Evolutionary conservation across 2,797 vertebrate genomes (phyloP), one percentile per base, ranked within the genome.

Genomic region (Sus cebifrons): DNA sequence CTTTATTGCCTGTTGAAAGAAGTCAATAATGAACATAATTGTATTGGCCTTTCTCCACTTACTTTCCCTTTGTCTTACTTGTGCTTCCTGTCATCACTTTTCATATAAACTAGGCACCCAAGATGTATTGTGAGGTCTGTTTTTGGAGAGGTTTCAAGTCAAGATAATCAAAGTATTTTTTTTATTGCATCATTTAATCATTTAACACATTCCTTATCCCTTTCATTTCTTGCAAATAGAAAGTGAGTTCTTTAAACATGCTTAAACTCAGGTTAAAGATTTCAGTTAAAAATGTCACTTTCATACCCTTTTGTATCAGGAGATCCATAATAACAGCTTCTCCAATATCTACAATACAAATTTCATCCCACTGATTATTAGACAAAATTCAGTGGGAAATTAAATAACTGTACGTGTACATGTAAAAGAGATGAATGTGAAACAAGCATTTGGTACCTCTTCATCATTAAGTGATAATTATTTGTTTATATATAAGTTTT

Each of bases 391-490:
- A 36, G 1, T 7, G 74, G 8, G 2, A 94, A 74, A 74, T 64
- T 62, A 58, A 87, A n/a, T 75, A 67, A 18, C 21, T 79, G 9
- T 6, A 16, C 15, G 11, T 40, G 0, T 18, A 17, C n/a, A 36
- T 36, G 27, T 75, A 5, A 32, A 74, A 89, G 11, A 68, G 3
- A 81, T 67, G 2, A 62, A 49, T 62, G 6, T 8, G 14, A 65
- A 64, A 75, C 6, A n/a, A n/a, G 14, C 3, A 70, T 58, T 75
- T 44, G 32, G 5, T 68, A 11, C 2, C 16, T 93, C 25, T 54
- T 94, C 29, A 27, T 86, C 36, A 88, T 54, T 3, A 81, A 84
- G 20, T n/a, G 5, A n/a, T 91, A 86, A 89, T 83, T 74, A 83
- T 65, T 82, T 91, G 32, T 89, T 96, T 86, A 89, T 1, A n/a